Evolutionary conservation across 1,140 invertebrate species (phyloP), one percentile per base, ranked within the genome.

Genomic region (Sminthurinus signatus): DNA sequence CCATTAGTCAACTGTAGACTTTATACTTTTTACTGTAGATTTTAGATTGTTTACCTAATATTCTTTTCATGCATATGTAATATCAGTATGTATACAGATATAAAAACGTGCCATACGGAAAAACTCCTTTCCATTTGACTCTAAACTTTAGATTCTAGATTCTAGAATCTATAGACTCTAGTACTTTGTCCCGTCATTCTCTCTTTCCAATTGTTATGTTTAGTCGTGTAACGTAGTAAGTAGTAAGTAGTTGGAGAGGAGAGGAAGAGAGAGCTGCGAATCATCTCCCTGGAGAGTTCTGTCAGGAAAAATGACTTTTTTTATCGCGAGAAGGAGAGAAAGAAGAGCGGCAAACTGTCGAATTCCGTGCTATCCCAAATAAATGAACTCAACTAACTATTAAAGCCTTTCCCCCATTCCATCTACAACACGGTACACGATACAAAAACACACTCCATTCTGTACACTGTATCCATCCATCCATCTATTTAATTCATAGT

Each of bases 271-370:
- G 50, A 28, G 19, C 29, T 64, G 62, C 62, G 56, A 64, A 64
- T 64, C 62, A 48, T 50, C 43, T 64, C 62, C 56, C 54, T 8
- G 2, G 52, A 48, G 62, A 65, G 32, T 65, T 46, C 50, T 65
- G 62, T 57, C 60, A 69, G 36, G 65, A 69, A 68, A 69, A 69
- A 69, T 69, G 67, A 64, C 44, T 65, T 60, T 64, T 69, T 69
- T 69, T 69, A 69, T 69, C 67, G 62, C 60, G n/a, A n/a, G n/a
- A n/a, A n/a, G n/a, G n/a, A n/a, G n/a, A n/a, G n/a, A n/a, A n/a
- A n/a, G n/a, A n/a, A n/a, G n/a, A n/a, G n/a, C n/a, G 62, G 67
- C 54, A 65, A 69, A 69, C 67, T 69, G 67, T 69, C 67, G 67
- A 69, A 69, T 69, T 64, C 52, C 59, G 63, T 69, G 67, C 48